Percentiles rank a stretch among this genome's conserved stretches.
Conservation (phyloP, 2,113 vertebrate species). For the Alethe diademata region DNA sequence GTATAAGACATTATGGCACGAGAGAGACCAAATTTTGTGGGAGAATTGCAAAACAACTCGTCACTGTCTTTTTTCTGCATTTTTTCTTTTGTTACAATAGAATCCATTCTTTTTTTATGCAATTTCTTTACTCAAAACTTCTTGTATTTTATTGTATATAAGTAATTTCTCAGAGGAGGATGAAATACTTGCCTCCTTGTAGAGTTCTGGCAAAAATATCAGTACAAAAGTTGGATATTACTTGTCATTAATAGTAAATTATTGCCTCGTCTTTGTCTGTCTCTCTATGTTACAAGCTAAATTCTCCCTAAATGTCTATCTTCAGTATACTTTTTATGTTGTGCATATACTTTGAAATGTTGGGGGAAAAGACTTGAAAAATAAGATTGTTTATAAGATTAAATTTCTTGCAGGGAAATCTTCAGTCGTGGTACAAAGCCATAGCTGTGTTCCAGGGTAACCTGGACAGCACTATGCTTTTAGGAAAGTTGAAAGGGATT, state of each 20-base stretch:
- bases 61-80: not conserved
- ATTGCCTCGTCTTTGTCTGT: not conserved
- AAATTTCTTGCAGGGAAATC: not conserved
- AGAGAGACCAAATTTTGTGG: not conserved
- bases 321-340: not conserved
- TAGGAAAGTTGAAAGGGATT: not conserved
- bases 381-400: not conserved
- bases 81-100: not conserved
- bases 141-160: not conserved
- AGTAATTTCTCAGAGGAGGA: not conserved
- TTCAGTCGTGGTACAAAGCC: not conserved
- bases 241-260: not conserved
- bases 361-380: rapidly evolving
- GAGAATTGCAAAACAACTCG: not conserved
- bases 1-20: not conserved
- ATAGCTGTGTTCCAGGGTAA: not conserved
- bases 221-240: not conserved
- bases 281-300: not conserved
- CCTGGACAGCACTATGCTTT: not conserved
- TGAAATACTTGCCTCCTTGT: not conserved
- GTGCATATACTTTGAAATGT: not conserved
- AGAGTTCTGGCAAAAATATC: not conserved
- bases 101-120: not conserved
- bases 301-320: not conserved
- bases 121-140: not conserved